These are phyloP conservation scores for Potamilus streckersoni DNA, from an alignment of 1,140 invertebrate species.

Conservation along the genomic window DNA sequence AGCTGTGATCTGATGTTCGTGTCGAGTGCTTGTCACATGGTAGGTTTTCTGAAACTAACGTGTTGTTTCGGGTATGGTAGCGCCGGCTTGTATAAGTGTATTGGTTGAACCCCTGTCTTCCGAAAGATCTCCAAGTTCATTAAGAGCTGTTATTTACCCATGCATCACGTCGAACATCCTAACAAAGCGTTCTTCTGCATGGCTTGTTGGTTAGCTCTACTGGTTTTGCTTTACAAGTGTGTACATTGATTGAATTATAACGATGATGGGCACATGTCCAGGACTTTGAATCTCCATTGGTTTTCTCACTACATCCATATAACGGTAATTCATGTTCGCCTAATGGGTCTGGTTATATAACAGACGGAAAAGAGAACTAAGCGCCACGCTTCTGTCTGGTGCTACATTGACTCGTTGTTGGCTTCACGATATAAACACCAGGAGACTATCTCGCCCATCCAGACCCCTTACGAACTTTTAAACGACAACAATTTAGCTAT, in stretches of 20 bases:
- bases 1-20: constrained; percentile 22
- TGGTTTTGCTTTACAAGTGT: constrained; percentile 34
- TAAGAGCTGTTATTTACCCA: constrained; percentile 29
- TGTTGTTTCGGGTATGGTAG: constrained; percentile 30
- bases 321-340: constrained; percentile 30
- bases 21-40: constrained; percentile 13
- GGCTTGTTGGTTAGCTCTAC: constrained; percentile 37
- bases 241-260: constrained; percentile 31
- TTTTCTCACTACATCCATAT: constrained; percentile 21
- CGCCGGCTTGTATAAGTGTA: constrained; percentile 31
- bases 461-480: no score
- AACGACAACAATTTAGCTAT: no score
- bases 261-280: constrained; percentile 32
- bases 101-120: constrained; percentile 41
- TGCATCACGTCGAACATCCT: constrained; percentile 28
- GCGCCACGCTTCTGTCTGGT: no score
- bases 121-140: constrained; percentile 40
- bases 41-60: constrained; percentile 33
- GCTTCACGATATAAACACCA: no score
- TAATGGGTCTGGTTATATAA: constrained; percentile 23
- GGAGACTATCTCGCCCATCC: no score
- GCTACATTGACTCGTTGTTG: no score
- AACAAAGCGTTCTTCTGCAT: constrained; percentile 48
- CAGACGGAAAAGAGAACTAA: constrained; percentile 16
- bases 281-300: constrained; percentile 29